These are phyloP conservation scores for Nomada lathburiana DNA, from an alignment of 2,888 invertebrate genomes.

Conservation along the genomic window DNA sequence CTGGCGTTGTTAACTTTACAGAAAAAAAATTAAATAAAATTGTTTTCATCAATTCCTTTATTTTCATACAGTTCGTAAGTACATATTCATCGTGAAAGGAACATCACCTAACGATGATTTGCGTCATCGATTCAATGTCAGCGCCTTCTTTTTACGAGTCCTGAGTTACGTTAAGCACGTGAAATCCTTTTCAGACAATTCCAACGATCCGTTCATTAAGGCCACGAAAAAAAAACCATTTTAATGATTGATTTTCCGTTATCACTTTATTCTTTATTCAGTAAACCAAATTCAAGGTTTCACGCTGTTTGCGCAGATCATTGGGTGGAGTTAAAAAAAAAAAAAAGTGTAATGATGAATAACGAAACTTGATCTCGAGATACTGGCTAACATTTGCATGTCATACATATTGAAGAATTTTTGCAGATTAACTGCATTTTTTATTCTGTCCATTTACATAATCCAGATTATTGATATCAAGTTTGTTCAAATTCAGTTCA, in stretches of 20 bases:
- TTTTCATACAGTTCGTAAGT: neutral
- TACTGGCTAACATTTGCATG: conserved; percentile 21
- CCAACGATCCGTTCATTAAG: neutral
- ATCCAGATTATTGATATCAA: neutral
- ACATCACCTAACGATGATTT: neutral
- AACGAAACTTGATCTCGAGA: conserved; percentile 21
- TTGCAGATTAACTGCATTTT: neutral
- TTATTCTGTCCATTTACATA: neutral
- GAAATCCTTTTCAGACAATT: neutral
- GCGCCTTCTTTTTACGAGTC: neutral
- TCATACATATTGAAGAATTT: neutral
- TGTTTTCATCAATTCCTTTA: neutral
- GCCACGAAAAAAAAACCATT: neutral
- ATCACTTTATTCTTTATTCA: neutral
- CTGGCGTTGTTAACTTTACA: too few relatives aligned
- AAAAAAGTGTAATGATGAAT: conserved; percentile 6
- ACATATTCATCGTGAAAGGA: neutral
- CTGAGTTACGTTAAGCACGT: neutral
- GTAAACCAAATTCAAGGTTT: neutral
- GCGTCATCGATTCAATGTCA: neutral
- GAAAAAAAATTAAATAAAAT: neutral
- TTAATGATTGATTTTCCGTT: neutral
- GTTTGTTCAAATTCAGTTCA: too few relatives aligned
- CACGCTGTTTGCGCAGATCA: neutral
- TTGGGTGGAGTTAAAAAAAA: conserved; percentile 23